Evolutionary conservation across 2,888 invertebrate species (phyloP), one percentile per base, ranked within the genome.

Genomic region (Dynastes tityus): DNA sequence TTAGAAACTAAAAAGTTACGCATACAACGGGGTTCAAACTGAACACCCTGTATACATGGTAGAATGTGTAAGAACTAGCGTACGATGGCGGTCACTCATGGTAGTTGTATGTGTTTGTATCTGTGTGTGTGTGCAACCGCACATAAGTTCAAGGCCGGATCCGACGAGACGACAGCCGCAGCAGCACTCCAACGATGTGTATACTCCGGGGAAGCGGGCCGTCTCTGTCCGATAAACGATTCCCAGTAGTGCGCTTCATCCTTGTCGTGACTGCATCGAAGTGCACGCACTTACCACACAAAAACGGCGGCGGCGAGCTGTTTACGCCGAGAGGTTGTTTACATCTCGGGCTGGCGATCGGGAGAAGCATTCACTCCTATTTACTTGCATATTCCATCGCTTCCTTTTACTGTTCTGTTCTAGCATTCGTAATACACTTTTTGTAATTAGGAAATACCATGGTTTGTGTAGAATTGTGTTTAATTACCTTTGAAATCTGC

Each of bases 281-380:
- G 29, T 68, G 51, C 45, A 68, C 51, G 22, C 68, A 49, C 51
- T 68, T 68, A 68, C 68, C 13, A 68, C n/a, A 51, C 49, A 68
- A 51, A 65, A 16, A 51, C 68, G 49, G 49, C 68, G 68, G 16
- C 55, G 71, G 55, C 58, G 58, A 29, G 58, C 22, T 73, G 71
- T 73, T 73, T 73, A 73, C 71, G 55, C 58, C 40, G 58, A 37
- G 58, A 73, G 71, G 71, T 73, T 73, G 71, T 73, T 73, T 73
- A 73, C 71, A 73, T 73, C 71, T 67, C 40, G 16, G 27, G 2
- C 29, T 32, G 29, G 29, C 27, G 63, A 29, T 13, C 8, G 40
- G 5, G 40, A 40, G 40, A 9, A 40, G 29, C 4, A 32, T 4
- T 32, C 4, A 32, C 29, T 32, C 29, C 2, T 32, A 6, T 6